Evolutionary conservation across 1,140 invertebrate species (phyloP).

Genomic region (Probaryconus sp.): DNA sequence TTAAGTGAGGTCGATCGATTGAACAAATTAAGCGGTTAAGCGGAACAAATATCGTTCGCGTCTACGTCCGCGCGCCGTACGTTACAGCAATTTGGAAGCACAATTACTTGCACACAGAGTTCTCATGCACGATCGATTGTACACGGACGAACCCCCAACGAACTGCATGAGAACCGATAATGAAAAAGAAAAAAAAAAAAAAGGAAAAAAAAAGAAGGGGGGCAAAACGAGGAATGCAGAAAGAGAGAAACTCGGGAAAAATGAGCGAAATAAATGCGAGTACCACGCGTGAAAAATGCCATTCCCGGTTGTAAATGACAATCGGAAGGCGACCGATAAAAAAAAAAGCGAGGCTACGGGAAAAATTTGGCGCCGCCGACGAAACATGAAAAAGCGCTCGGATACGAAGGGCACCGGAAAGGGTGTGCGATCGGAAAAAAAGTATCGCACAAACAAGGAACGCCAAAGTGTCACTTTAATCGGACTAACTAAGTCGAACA

Average conservation of each 20-base stretch:
- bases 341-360: conserved; percentile 8
- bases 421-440: conserved; percentile 10
- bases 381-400: conserved; percentile 49
- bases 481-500: not conserved
- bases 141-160: conserved; percentile 30
- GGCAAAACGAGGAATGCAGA: not conserved
- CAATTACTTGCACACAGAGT: conserved; percentile 58
- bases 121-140: conserved; percentile 55
- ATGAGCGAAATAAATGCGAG: conserved; percentile 44
- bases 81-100: conserved; percentile 62
- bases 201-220: conserved; percentile 14
- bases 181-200: conserved; percentile 45
- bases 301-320: conserved; percentile 52
- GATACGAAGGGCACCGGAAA: conserved; percentile 5
- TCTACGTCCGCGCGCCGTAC: conserved; percentile 53
- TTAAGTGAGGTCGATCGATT: conserved; percentile 62
- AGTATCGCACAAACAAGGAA: conserved; percentile 1
- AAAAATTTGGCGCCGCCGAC: conserved; percentile 7
- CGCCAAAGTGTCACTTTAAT: conserved; percentile 6
- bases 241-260: conserved; percentile 47
- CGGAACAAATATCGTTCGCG: conserved; percentile 63
- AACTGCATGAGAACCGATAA: conserved; percentile 41
- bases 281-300: conserved; percentile 55
- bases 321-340: conserved; percentile 20
- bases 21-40: conserved; percentile 67